Percentiles rank a stretch among this genome's conserved stretches.
These are phyloP conservation scores for Sitta europaea DNA, from an alignment of 2,113 vertebrate genomes.

Conservation along the genomic window DNA sequence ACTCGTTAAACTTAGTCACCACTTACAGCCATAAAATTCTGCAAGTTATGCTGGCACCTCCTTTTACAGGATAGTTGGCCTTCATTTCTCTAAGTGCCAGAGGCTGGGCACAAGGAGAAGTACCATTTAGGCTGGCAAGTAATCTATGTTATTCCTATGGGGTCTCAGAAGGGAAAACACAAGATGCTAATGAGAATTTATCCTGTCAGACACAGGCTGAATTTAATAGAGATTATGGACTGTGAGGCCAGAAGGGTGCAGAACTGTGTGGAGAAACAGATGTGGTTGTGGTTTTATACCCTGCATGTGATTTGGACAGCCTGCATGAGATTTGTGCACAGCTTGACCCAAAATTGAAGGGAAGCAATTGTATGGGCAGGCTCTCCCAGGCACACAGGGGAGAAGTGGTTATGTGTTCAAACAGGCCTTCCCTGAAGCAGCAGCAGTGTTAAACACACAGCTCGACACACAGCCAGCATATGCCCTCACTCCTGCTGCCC, in stretches of 20 bases:
- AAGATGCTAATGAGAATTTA: neutral
- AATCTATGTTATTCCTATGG: neutral
- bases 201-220: neutral
- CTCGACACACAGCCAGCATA: neutral
- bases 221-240: neutral
- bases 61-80: neutral
- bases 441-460: neutral
- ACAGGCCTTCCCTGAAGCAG: neutral
- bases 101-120: neutral
- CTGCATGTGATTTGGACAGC: neutral
- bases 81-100: neutral
- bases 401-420: neutral
- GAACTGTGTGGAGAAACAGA: neutral
- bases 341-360: neutral
- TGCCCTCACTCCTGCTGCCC: rapidly evolving
- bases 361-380: neutral
- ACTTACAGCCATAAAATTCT: neutral
- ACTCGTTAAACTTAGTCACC: neutral
- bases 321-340: neutral
- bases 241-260: neutral
- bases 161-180: neutral
- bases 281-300: neutral
- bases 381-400: neutral
- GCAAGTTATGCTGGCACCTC: rapidly evolving
- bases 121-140: neutral